Evolutionary conservation across 2,888 invertebrate species (phyloP), one percentile per base, ranked within the genome.

Genomic region (Phasia obesa): DNA sequence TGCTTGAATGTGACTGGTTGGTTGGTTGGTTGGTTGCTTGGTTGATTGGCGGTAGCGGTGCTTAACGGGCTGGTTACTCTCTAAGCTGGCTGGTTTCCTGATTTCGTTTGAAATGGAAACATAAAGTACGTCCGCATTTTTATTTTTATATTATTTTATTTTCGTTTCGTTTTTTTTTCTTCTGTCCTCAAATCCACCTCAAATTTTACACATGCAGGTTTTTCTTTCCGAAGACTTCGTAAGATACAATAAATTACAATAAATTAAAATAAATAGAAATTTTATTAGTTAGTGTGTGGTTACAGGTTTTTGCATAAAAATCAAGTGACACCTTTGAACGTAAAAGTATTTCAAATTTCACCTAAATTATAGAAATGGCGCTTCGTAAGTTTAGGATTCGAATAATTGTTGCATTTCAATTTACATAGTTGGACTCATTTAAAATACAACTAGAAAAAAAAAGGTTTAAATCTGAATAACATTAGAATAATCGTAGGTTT

Each of bases 111-210:
- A 71, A 75, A 67, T 76, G 75, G 75, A 65, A 75, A 79, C 75
- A 71, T 75, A 57, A 62, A 77, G 55, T 79, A 79, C 31, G 83
- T 79, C 75, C 79, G 79, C 83, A 79, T 83, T 65, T 75, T 53
- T n/a, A 11, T 69, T 44, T 67, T 53, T 25, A 35, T 21, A 15
- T 38, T 13, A 4, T 59, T 38, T 21, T 57, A 65, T 57, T 65
- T 59, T 70, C 55, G 73, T 64, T 27, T 6, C 6, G 27, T 27
- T 6, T 27, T 3, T 27, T 6, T 27, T 3, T 6, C 27, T 27
- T 64, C 59, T 76, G 71, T 69, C 83, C 60, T 60, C 49, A 70
- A 75, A 71, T 31, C 13, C 47, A 71, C 53, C 70, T 64, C 64
- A 65, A 47, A 44, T 60, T 64, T 67, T 23, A 15, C n/a, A n/a